Percentiles rank a stretch among this genome's conserved stretches.
Evolutionary conservation across 1,140 invertebrate genomes (phyloP).

Genomic region (Vollenhovia emeryi): DNA sequence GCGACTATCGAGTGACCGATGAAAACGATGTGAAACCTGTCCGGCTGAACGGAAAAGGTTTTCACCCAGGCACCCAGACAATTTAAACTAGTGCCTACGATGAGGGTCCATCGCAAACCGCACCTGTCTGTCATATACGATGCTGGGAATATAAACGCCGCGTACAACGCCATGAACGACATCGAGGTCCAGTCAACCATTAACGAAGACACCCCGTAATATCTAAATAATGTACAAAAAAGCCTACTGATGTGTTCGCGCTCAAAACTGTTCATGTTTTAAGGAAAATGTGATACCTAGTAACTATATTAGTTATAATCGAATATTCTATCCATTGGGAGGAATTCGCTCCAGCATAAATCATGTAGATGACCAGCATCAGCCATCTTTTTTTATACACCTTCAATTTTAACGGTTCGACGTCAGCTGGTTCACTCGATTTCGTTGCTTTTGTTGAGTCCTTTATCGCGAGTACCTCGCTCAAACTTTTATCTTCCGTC

Average conservation of each 20-base stretch:
- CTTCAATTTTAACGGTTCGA: constrained; percentile 66
- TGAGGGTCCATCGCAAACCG: constrained; percentile 80
- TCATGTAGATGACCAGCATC: constrained; percentile 87
- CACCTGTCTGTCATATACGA: constrained; percentile 87
- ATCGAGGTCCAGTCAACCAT: constrained; percentile 90
- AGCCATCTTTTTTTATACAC: constrained; percentile 86
- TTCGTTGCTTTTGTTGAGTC: not conserved
- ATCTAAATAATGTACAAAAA: constrained; percentile 73
- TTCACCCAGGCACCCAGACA: constrained; percentile 91
- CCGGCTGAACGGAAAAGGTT: constrained; percentile 86
- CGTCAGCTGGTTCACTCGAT: not conserved
- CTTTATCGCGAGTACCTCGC: constrained; percentile 37
- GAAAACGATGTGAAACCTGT: constrained; percentile 88
- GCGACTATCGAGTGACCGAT: constrained; percentile 90
- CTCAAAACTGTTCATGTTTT: not conserved
- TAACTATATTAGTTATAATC: constrained; percentile 86
- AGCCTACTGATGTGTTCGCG: not conserved
- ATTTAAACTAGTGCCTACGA: constrained; percentile 79
- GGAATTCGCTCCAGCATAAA: constrained; percentile 85
- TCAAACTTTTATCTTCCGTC: constrained; percentile 49
- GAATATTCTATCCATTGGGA: constrained; percentile 87
- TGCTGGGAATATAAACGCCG: constrained; percentile 89
- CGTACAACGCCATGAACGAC: constrained; percentile 90
- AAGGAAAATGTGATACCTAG: constrained; percentile 72
- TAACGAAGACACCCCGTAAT: constrained; percentile 85